These are phyloP conservation scores for Plebejus argus DNA, from an alignment of 2,888 invertebrate genomes.

Conservation along the genomic window DNA sequence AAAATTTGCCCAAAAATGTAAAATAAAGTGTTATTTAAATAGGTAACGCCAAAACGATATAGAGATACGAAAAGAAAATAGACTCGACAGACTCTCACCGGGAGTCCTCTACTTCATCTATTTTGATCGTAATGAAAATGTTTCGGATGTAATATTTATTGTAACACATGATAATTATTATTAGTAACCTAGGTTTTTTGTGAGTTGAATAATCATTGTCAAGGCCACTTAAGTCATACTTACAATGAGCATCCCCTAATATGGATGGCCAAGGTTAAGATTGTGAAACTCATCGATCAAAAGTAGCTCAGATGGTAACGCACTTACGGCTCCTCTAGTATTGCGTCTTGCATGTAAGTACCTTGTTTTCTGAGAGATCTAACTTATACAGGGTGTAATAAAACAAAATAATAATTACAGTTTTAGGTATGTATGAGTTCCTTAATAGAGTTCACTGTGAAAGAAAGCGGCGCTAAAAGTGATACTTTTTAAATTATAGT, in stretches of 20 bases:
- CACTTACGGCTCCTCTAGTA: neutral
- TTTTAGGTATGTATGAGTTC: too few relatives aligned
- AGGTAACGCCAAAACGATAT: too few relatives aligned
- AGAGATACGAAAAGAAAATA: too few relatives aligned
- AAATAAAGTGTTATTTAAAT: too few relatives aligned
- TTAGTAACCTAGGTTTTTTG: neutral
- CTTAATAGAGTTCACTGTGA: too few relatives aligned
- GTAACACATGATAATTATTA: neutral
- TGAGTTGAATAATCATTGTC: neutral
- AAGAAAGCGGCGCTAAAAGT: too few relatives aligned
- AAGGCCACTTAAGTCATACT: conserved; percentile 1
- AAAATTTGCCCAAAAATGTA: too few relatives aligned
- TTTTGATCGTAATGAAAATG: neutral
- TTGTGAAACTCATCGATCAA: conserved; percentile 4
- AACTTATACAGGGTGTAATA: too few relatives aligned
- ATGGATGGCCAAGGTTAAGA: neutral
- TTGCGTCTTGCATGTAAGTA: neutral
- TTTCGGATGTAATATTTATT: neutral
- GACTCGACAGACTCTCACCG: too few relatives aligned
- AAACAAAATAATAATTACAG: too few relatives aligned
- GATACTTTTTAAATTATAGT: too few relatives aligned
- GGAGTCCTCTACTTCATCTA: neutral
- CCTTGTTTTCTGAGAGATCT: too few relatives aligned
- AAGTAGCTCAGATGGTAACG: neutral
- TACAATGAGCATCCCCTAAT: neutral